These are phyloP conservation scores for Diorhabda elongata DNA, from an alignment of 1,140 invertebrate species.

Conservation along the genomic window DNA sequence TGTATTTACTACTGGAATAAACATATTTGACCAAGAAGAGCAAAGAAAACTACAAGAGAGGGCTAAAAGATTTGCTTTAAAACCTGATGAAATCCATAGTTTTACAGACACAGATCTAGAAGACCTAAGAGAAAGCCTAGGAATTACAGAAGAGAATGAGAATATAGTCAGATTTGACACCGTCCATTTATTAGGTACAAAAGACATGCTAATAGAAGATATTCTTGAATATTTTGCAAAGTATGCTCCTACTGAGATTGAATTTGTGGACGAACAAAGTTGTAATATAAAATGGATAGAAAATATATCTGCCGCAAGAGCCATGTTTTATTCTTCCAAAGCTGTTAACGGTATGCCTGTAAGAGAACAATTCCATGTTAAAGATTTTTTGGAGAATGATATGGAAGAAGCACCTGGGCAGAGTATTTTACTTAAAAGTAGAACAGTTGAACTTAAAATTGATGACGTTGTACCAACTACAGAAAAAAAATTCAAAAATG, in stretches of 20 bases:
- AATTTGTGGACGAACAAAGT: slow-evolving; percentile 76
- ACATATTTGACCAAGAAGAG: slow-evolving; percentile 61
- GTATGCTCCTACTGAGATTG: slow-evolving; percentile 67
- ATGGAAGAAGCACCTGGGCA: slow-evolving; percentile 41
- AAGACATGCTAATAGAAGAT: slow-evolving; percentile 72
- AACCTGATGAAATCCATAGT: slow-evolving; percentile 52
- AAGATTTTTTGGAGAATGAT: slow-evolving; percentile 50
- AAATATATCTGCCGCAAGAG: slow-evolving; percentile 64
- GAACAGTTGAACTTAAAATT: slow-evolving; percentile 41
- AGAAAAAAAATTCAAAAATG: slow-evolving; percentile 34
- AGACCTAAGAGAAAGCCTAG: slow-evolving; percentile 63
- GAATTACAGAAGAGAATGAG: slow-evolving; percentile 57
- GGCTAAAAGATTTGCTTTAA: slow-evolving; percentile 65
- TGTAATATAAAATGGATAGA: slow-evolving; percentile 80
- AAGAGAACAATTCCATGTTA: slow-evolving; percentile 38
- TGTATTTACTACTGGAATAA: slow-evolving; percentile 53
- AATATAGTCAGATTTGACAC: slow-evolving; percentile 65
- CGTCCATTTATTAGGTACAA: slow-evolving; percentile 69
- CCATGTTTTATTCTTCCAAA: slow-evolving; percentile 59
- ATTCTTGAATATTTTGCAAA: slow-evolving; percentile 74
- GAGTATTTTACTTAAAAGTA: slow-evolving; percentile 40
- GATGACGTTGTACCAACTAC: slow-evolving; percentile 33
- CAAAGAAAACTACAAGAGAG: slow-evolving; percentile 61
- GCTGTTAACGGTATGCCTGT: slow-evolving; percentile 49
- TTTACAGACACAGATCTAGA: slow-evolving; percentile 57